These are phyloP conservation scores for Neotoma lepida DNA, from an alignment of 2,113 vertebrate species.

Conservation along the genomic window DNA sequence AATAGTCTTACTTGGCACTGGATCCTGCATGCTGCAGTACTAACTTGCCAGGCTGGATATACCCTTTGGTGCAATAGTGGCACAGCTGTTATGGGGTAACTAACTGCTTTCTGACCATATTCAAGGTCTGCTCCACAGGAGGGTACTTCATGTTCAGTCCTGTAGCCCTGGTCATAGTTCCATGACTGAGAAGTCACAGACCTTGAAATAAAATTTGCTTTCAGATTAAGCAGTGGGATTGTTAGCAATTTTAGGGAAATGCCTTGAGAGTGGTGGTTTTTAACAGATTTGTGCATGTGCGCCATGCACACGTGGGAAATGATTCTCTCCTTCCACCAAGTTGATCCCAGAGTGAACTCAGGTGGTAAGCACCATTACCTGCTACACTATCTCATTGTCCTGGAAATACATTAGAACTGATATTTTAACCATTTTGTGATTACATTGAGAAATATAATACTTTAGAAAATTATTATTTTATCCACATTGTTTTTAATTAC, in stretches of 20 bases:
- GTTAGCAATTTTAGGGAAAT: neutral
- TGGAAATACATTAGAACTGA: neutral
- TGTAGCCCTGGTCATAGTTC: neutral
- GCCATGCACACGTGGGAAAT: neutral
- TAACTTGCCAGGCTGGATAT: neutral
- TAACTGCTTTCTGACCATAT: neutral
- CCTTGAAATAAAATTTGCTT: neutral
- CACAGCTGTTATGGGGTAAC: neutral
- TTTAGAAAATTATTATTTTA: slow-evolving; percentile 41
- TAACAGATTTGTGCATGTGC: neutral
- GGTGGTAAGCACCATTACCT: neutral
- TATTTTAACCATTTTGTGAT: neutral
- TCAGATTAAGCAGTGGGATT: neutral
- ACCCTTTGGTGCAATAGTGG: neutral
- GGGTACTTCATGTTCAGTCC: neutral
- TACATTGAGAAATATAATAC: neutral
- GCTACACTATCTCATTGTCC: neutral
- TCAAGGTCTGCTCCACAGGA: neutral
- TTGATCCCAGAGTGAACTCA: neutral
- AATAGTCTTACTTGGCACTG: neutral
- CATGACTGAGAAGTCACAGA: neutral
- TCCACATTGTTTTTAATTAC: neutral
- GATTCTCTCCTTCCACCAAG: neutral
- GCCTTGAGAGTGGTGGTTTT: neutral
- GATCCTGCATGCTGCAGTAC: neutral